Conservation (phyloP, 2,113 vertebrate species). For the Nothocercus nigrocapillus region DNA sequence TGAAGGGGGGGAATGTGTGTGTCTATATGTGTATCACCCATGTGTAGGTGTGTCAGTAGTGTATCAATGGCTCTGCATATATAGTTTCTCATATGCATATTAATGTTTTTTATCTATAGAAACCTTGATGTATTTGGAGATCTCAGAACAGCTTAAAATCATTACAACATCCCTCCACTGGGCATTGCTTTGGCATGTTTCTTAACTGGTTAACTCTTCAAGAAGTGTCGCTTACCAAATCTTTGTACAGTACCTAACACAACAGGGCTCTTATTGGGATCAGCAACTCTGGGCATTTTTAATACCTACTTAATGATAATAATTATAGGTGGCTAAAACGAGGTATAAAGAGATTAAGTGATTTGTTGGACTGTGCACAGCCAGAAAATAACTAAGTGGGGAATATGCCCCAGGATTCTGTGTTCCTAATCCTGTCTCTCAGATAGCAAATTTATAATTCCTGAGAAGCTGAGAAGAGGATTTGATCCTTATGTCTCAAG, state of each 20-base stretch:
- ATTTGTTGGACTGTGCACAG: constrained; percentile 1
- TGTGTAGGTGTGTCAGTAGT: background rate
- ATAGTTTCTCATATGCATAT: background rate
- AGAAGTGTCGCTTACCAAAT: background rate
- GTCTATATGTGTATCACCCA: background rate
- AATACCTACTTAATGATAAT: constrained; percentile 40
- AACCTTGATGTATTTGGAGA: background rate
- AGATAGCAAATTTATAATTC: background rate
- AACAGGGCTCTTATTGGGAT: background rate
- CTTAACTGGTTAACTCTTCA: background rate
- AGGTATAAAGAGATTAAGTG: constrained; percentile 32
- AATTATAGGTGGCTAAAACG: constrained; percentile 17
- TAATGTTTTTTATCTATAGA: background rate
- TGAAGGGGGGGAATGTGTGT: background rate
- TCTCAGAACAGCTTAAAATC: background rate
- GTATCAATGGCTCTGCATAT: background rate
- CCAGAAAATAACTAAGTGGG: background rate
- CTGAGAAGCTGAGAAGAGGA: background rate
- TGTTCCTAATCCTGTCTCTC: background rate
- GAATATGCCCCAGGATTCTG: background rate
- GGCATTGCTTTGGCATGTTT: background rate
- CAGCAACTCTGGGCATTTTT: background rate
- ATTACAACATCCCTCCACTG: background rate
- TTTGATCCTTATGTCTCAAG: background rate
- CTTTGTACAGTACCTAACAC: background rate